Base-by-base conservation (phyloP, 2,888 invertebrate species). In the Meta bourneti region DNA sequence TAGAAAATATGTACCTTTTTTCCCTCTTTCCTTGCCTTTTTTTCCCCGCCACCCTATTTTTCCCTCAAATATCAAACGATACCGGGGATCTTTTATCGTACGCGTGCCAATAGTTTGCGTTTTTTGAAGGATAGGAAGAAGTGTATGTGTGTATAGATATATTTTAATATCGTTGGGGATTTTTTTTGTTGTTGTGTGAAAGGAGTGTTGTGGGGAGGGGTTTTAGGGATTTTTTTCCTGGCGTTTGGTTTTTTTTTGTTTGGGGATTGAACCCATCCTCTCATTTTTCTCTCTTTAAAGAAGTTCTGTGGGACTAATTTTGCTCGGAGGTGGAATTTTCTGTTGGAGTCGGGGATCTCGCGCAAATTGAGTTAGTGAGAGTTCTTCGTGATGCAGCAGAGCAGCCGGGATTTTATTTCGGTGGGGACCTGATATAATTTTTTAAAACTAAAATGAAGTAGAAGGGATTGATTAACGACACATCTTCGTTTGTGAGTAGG, bases 241-340 rank as follows among this genome's bases (percentile, higher is more conserved):
- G 49, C 69, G 34, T 72, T 11, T 13, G 49, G 16, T 79, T 20
- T 61, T 79, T 81, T n/a, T 52, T 70, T 85, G 54, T 49, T 34
- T 69, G 19, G 48, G 51, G 72, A 52, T 81, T 74, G 19, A 49
- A 61, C 72, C 75, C 69, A 61, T 80, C 72, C 54, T 61, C 54
- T 81, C 72, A 48, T 80, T 72, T 61, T 81, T 49, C 52, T 52
- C 74, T 75, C 16, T 69, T 61, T 81, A 54, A 88, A 81, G 81
- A 81, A 88, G 88, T 81, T 74, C 77, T 77, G 81, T 75, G 80
- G 80, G 72, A 74, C 88, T 88, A 88, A 88, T 88, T 88, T 81
- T 75, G 74, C 88, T 88, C 16, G 61, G 51, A 81, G 81, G 80
- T 80, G 71, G 75, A 75, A 81, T 81, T 74, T 81, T 61, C 74